Percentiles rank a stretch among this genome's conserved stretches.
phyloP scores from a whole-genome alignment of 2,113 vertebrate genomes.

The Heliornis fulica region DNA sequence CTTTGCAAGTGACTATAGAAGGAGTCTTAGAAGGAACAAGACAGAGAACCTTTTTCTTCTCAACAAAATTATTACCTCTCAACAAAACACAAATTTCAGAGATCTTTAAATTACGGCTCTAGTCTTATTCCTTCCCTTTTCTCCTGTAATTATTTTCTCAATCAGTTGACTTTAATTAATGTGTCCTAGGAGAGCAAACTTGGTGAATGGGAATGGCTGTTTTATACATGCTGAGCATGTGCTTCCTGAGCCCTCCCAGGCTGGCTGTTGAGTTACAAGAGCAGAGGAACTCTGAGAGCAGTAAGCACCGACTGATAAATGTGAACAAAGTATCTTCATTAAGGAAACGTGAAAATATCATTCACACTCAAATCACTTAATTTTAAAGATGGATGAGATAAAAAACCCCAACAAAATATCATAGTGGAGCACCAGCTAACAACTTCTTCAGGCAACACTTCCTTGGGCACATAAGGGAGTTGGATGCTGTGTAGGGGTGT shows the following conservation, averaged over 20 bases:
- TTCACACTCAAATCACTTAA: neutral
- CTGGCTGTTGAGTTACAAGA: neutral
- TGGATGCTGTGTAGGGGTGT: neutral
- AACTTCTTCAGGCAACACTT: neutral
- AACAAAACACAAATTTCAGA: conserved; percentile 3
- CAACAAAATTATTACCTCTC: neutral
- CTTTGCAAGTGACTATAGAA: neutral
- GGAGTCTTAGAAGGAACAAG: neutral
- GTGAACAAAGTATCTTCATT: neutral
- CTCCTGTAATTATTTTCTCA: conserved; percentile 74
- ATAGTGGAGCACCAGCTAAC: neutral
- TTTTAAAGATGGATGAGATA: neutral
- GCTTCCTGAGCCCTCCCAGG: neutral
- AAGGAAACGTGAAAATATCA: neutral
- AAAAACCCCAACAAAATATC: neutral
- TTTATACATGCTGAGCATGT: neutral
- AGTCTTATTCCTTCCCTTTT: conserved; percentile 37
- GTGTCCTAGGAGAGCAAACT: conserved; percentile 36
- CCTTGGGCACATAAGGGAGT: neutral
- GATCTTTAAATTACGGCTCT: conserved; percentile 47
- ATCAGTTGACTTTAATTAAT: conserved; percentile 75
- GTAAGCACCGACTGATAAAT: neutral
- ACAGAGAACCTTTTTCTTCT: neutral
- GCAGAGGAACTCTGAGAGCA: neutral
- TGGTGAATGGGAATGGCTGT: neutral